Evolutionary conservation across 1,140 invertebrate species (phyloP), one percentile per base, ranked within the genome.

Genomic region (Maniola jurtina): DNA sequence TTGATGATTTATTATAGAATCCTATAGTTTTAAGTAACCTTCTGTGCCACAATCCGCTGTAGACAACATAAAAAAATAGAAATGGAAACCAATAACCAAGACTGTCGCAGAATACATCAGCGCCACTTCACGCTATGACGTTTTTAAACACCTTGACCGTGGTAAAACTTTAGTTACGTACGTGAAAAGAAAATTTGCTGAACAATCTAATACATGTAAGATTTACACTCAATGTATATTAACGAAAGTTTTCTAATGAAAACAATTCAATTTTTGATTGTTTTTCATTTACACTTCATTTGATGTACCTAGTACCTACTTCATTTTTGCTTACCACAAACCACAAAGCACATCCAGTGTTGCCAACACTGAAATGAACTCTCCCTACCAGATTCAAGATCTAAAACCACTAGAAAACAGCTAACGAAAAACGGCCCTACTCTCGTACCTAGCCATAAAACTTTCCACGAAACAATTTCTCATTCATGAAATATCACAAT

Each of bases 41-140:
- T 25, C 2, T 0, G 15, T 50, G 16, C 2, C 14, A 8, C 16
- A 50, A 50, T 25, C 16, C 11, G 48, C 13, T 8, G 40, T 42
- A 42, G 13, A 42, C 13, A 13, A 42, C 8, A 13, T 55, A 47
- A 54, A 33, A 40, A 59, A 58, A 68, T 52, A 14, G 35, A 15
- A 58, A 58, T 42, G 16, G 14, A 61, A 10, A 55, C 48, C 75
- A 66, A 67, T 75, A 68, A 11, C 40, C 38, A 40, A 40, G 38
- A 40, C 38, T 11, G 42, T 61, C 16, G 35, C 34, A 38, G 9
- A 58, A 58, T 58, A 34, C 71, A 73, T 68, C 72, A 78, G 77
- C 71, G 72, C 77, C 69, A 77, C 68, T 68, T 77, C 68, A 73
- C 54, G 57, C 56, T 73, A 66, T 77, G 72, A 76, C 73, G 67